Evolutionary conservation across 2,888 invertebrate species (phyloP).

Genomic region (Dinocampus coccinellae): DNA sequence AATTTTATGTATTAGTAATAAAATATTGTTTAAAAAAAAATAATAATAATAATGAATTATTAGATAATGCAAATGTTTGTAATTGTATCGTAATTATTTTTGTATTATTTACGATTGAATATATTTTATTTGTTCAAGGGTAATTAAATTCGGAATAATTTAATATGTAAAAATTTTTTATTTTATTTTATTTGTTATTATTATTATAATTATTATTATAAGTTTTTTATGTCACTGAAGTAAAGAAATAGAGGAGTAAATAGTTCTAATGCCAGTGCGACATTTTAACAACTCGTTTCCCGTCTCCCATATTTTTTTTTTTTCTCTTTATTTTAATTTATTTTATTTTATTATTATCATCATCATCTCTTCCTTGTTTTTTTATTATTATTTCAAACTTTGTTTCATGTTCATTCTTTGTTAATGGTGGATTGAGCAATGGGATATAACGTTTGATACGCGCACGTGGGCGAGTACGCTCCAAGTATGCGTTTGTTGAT

Average conservation of each 20-base stretch:
- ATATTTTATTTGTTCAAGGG: background rate
- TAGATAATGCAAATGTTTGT: too few relatives aligned
- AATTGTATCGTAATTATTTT: too few relatives aligned
- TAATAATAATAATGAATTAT: too few relatives aligned
- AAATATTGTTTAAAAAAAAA: too few relatives aligned
- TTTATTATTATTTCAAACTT: background rate
- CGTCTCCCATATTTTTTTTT: background rate
- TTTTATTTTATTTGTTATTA: background rate
- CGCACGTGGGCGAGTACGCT: slow-evolving; percentile 8
- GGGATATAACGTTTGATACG: background rate
- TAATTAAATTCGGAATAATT: background rate
- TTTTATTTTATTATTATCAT: background rate
- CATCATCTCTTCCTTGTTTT: background rate
- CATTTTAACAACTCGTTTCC: slow-evolving; percentile 19
- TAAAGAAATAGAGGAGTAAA: background rate
- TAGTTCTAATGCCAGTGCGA: background rate
- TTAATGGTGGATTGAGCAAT: slow-evolving; percentile 9
- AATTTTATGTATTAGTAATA: too few relatives aligned
- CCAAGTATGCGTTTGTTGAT: background rate
- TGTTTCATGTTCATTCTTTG: slow-evolving; percentile 1
- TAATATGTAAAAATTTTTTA: background rate
- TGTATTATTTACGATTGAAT: background rate
- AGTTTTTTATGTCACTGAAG: background rate
- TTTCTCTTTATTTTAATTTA: background rate
- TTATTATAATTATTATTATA: background rate